phyloP scores from a whole-genome alignment of 2,797 vertebrate species.

The Novumbra hubbsi region DNA sequence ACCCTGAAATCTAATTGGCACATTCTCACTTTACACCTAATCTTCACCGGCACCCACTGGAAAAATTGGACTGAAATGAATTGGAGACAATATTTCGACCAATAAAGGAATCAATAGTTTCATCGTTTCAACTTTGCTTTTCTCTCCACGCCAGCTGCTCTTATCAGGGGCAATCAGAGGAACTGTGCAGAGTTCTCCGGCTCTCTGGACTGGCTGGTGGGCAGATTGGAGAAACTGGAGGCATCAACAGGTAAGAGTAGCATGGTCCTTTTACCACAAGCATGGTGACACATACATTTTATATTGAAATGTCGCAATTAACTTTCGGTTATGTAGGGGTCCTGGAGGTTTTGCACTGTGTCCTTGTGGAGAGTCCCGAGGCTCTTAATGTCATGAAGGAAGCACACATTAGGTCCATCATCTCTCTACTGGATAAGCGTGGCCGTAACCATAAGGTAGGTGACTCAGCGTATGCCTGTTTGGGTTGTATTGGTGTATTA shows the following conservation, averaged over 20 bases:
- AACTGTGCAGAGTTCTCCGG: conserved; percentile 92
- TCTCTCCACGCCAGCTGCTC: conserved; percentile 72
- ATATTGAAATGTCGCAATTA: background rate
- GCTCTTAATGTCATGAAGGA: conserved; percentile 91
- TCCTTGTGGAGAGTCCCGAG: conserved; percentile 91
- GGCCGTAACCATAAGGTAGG: conserved; percentile 87
- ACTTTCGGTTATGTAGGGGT: conserved; percentile 73
- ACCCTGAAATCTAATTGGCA: too few relatives aligned
- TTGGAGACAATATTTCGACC: too few relatives aligned
- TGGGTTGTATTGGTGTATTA: conserved; percentile 31
- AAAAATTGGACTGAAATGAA: too few relatives aligned
- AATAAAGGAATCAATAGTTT: background rate
- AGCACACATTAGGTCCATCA: conserved; percentile 89
- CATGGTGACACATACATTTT: background rate
- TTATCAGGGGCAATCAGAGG: conserved; percentile 87
- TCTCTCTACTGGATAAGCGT: conserved; percentile 91
- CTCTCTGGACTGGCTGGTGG: conserved; percentile 92
- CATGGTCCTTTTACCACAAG: background rate
- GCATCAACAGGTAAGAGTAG: conserved; percentile 81
- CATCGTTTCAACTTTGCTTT: background rate
- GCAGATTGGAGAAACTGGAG: conserved; percentile 87
- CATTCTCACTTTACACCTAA: too few relatives aligned
- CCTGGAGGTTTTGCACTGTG: conserved; percentile 91
- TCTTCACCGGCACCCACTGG: too few relatives aligned
- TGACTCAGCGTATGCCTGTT: background rate